Percentiles rank a stretch among this genome's conserved stretches.
phyloP scores from a whole-genome alignment of 2,113 vertebrate species.

The Corythoichthys intestinalis region DNA sequence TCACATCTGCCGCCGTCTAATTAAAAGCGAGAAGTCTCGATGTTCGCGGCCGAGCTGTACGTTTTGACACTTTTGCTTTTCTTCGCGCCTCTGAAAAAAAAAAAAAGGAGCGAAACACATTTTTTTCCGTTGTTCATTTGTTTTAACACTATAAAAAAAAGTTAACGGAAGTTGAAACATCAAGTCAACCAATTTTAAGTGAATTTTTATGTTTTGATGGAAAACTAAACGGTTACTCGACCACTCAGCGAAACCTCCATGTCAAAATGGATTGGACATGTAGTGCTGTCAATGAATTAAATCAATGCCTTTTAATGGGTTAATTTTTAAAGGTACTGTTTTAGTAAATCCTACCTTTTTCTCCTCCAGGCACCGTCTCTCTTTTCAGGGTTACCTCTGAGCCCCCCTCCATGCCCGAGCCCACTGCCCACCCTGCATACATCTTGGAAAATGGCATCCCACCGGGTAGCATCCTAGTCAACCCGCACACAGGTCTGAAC shows the following conservation, averaged over 20 bases:
- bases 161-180: too few species aligned
- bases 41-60: constrained; percentile 56
- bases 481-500: constrained; percentile 87
- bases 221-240: too few species aligned
- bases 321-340: too few species aligned
- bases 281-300: too few species aligned
- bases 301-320: too few species aligned
- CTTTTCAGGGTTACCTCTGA: constrained; percentile 73
- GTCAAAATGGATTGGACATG: too few species aligned
- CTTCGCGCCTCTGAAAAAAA: constrained; percentile 24
- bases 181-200: too few species aligned
- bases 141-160: neutral
- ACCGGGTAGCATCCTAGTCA: constrained; percentile 90
- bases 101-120: constrained; percentile 26
- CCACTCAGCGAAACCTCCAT: too few species aligned
- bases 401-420: constrained; percentile 66
- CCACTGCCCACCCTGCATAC: constrained; percentile 76
- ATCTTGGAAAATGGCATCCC: constrained; percentile 90
- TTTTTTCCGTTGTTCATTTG: neutral
- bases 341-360: constrained; percentile 53
- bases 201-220: too few species aligned
- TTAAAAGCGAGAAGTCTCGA: constrained; percentile 37
- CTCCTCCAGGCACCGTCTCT: constrained; percentile 75
- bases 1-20: constrained; percentile 44
- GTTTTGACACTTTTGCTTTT: constrained; percentile 58